Conservation (phyloP, 1,140 invertebrate genomes). For the Drosophila tsacasi region DNA sequence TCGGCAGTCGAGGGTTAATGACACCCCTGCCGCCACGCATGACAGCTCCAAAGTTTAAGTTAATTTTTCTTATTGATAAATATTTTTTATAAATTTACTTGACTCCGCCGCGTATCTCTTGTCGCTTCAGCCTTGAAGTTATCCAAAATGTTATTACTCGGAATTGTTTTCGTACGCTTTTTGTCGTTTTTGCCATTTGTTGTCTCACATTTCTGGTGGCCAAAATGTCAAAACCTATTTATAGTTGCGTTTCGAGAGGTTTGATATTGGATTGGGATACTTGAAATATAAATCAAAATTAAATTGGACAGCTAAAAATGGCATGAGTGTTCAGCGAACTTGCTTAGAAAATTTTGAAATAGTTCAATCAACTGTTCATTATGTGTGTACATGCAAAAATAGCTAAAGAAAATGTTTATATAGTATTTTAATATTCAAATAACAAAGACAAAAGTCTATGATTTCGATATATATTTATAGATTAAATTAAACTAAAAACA, state of each 20-base stretch:
- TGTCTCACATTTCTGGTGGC: slow-evolving; percentile 27
- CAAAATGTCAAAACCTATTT: slow-evolving; percentile 53
- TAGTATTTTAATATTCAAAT: not conserved
- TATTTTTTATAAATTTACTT: slow-evolving; percentile 41
- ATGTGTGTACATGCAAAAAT: not conserved
- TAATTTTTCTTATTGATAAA: slow-evolving; percentile 60
- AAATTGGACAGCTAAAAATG: slow-evolving; percentile 17
- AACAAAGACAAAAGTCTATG: no score
- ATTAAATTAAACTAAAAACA: no score
- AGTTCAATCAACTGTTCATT: slow-evolving; percentile 6
- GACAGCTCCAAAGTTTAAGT: slow-evolving; percentile 57
- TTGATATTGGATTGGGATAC: slow-evolving; percentile 46
- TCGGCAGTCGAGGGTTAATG: slow-evolving; percentile 34
- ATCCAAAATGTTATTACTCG: slow-evolving; percentile 35
- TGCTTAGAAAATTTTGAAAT: not conserved
- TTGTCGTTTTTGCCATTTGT: slow-evolving; percentile 30
- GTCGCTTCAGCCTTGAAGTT: slow-evolving; percentile 44
- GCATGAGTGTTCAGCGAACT: slow-evolving; percentile 5
- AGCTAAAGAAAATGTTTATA: not conserved
- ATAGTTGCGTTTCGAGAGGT: slow-evolving; percentile 38
- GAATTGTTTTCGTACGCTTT: slow-evolving; percentile 16
- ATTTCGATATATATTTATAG: not conserved
- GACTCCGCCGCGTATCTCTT: not conserved
- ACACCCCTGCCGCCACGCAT: slow-evolving; percentile 34
- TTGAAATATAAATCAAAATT: slow-evolving; percentile 44